phyloP scores from a whole-genome alignment of 1,140 invertebrate genomes.

The Bombus huntii region DNA sequence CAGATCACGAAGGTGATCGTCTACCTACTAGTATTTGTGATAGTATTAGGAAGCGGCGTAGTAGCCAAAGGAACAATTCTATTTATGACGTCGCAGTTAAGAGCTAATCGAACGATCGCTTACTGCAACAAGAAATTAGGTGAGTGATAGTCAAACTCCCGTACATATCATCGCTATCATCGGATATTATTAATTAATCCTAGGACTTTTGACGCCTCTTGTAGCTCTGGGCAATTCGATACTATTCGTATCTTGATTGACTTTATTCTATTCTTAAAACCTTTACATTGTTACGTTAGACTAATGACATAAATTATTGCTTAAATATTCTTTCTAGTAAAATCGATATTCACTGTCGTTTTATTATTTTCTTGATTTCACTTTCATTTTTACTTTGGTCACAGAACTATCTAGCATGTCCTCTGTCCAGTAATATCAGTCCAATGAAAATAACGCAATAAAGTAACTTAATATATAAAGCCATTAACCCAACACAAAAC shows the following conservation, averaged over 20 bases:
- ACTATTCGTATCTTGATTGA: not conserved
- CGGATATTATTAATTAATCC: not conserved
- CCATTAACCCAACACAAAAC: not conserved
- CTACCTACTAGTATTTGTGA: constrained; percentile 92
- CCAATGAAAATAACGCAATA: not conserved
- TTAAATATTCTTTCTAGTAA: not conserved
- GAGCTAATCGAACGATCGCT: constrained; percentile 87
- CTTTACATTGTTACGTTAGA: no score
- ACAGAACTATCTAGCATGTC: no score
- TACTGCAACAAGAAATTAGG: constrained; percentile 93
- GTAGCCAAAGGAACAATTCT: constrained; percentile 93
- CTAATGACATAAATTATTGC: no score
- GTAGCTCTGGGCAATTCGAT: not conserved
- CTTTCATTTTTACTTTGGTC: no score
- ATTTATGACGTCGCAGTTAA: constrained; percentile 95
- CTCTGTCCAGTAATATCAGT: not conserved
- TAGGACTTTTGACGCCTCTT: not conserved
- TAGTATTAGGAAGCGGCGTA: constrained; percentile 92
- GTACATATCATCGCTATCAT: not conserved
- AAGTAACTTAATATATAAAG: not conserved
- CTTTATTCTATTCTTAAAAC: not conserved
- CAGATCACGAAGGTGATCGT: constrained; percentile 93
- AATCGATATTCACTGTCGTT: no score
- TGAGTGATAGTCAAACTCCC: constrained; percentile 79
- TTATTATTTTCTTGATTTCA: no score